Evolutionary conservation across 2,113 vertebrate species (phyloP).

Genomic region (Chaetodon trifascialis): DNA sequence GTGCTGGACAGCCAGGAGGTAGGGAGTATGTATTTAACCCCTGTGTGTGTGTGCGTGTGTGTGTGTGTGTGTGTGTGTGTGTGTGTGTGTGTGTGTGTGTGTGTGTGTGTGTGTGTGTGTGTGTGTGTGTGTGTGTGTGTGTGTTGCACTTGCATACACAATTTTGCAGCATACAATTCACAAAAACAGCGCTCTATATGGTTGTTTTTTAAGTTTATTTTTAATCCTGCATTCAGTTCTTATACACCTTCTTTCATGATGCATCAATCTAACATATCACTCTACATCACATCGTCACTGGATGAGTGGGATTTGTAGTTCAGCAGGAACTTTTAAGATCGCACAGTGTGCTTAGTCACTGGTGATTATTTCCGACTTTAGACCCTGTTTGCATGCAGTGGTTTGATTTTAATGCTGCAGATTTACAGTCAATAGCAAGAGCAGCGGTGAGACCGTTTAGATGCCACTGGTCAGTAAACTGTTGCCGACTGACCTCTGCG

Average conservation of each 20-base stretch:
- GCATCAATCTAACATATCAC: not conserved
- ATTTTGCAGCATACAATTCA: not conserved
- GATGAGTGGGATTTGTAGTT: conserved; percentile 50
- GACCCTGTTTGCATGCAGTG: not conserved
- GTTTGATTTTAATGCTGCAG: conserved; percentile 13
- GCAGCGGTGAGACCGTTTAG: conserved; percentile 7
- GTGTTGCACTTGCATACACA: conserved; percentile 5
- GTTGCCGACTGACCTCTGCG: conserved; percentile 22
- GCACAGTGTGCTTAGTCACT: not conserved
- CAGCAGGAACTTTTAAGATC: not conserved
- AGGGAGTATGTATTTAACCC: conserved; percentile 37
- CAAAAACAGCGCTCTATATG: not conserved
- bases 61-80: conserved; percentile 23
- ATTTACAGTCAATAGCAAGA: conserved; percentile 26
- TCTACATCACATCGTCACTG: conserved; percentile 13
- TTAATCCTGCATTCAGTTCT: not conserved
- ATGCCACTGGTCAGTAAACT: conserved; percentile 33
- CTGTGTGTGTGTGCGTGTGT: conserved; percentile 21
- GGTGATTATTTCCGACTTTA: not conserved
- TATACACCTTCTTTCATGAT: not conserved
- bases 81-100: conserved; percentile 13
- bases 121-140: conserved; percentile 17
- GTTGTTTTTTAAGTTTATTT: not conserved
- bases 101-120: conserved; percentile 20
- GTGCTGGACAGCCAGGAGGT: conserved; percentile 57